These are phyloP conservation scores for Drosophila aldrichi DNA, from an alignment of 2,888 invertebrate genomes.

Conservation along the genomic window DNA sequence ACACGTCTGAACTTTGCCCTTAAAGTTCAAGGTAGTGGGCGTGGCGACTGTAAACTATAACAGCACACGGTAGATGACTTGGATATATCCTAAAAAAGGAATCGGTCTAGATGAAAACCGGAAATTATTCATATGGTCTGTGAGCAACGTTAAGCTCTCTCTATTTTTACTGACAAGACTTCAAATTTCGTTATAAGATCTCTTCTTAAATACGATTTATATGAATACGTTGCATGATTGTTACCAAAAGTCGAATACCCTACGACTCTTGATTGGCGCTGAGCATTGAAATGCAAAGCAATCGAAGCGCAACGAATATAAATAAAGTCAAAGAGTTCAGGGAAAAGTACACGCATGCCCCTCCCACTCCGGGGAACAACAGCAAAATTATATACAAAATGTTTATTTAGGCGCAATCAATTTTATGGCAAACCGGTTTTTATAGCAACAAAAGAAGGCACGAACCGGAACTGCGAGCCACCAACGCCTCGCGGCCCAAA, in stretches of 20 bases:
- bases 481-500: slow-evolving; percentile 36
- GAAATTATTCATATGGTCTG: neutral
- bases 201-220: neutral
- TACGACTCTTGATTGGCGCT: neutral
- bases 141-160: neutral
- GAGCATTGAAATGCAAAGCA: slow-evolving; percentile 41
- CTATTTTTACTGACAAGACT: neutral
- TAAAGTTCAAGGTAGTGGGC: slow-evolving; percentile 2
- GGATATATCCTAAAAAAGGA: neutral
- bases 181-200: neutral
- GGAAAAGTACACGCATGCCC: slow-evolving; percentile 9
- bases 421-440: slow-evolving; percentile 73
- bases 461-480: slow-evolving; percentile 17
- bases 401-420: slow-evolving; percentile 79
- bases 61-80: neutral
- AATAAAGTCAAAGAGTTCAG: slow-evolving; percentile 52
- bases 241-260: slow-evolving; percentile 1
- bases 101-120: neutral
- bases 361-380: neutral
- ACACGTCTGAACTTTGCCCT: slow-evolving; percentile 11
- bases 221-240: neutral
- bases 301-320: slow-evolving; percentile 43
- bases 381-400: slow-evolving; percentile 58
- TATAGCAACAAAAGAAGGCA: slow-evolving; percentile 46
- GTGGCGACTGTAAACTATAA: slow-evolving; percentile 13